These are phyloP conservation scores for Lepidochrysops patricia DNA, from an alignment of 2,888 invertebrate species.

Conservation along the genomic window DNA sequence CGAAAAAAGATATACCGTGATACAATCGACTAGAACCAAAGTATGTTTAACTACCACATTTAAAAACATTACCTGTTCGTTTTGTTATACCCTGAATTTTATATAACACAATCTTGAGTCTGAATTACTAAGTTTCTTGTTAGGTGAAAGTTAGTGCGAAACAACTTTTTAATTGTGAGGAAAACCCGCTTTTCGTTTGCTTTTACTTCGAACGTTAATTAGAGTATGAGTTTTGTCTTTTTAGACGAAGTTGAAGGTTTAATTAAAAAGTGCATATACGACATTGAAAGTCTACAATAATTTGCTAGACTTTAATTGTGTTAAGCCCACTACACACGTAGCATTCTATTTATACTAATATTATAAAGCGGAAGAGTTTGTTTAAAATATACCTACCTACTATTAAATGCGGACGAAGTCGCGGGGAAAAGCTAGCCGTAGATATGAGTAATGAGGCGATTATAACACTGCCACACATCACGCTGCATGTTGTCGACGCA, in stretches of 20 bases:
- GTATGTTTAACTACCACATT: neutral
- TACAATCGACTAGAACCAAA: no score
- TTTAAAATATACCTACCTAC: no score
- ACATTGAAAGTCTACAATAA: neutral
- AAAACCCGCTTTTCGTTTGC: neutral
- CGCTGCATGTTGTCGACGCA: no score
- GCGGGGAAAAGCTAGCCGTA: no score
- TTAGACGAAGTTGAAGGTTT: neutral
- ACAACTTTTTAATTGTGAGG: constrained; percentile 2
- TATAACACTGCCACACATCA: no score
- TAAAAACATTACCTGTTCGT: neutral
- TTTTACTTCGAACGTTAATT: neutral
- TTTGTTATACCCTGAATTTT: neutral
- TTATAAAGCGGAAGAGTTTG: no score
- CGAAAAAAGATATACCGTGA: neutral
- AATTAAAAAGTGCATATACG: neutral
- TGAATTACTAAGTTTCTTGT: constrained; percentile 6
- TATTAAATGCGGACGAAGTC: no score
- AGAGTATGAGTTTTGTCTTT: neutral
- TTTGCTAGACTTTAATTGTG: no score
- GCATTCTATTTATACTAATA: no score
- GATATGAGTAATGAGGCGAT: no score
- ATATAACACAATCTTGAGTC: neutral
- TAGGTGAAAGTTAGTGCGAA: neutral
- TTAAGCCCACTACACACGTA: no score